Evolutionary conservation across 1,140 invertebrate genomes (phyloP).

Genomic region (Heliconius congener): DNA sequence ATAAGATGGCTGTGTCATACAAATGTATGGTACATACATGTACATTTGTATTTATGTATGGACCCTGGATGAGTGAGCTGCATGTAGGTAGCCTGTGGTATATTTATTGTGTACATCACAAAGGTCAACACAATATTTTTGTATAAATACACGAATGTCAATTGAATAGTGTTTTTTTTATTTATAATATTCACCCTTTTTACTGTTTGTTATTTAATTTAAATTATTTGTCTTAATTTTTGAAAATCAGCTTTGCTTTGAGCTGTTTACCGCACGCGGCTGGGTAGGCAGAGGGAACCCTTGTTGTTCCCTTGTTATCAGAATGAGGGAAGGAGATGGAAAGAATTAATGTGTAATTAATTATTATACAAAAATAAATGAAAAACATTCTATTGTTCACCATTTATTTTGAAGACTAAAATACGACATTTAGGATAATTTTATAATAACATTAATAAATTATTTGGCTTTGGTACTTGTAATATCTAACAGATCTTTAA

Average conservation of each 20-base stretch:
- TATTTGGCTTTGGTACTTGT: slow-evolving; percentile 49
- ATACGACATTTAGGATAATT: slow-evolving; percentile 34
- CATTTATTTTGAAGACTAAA: slow-evolving; percentile 18
- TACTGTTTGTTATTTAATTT: too few relatives aligned
- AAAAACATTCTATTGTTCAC: slow-evolving; percentile 9
- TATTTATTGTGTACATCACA: slow-evolving; percentile 44
- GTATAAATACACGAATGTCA: slow-evolving; percentile 38
- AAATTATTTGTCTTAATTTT: too few relatives aligned
- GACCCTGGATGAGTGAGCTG: slow-evolving; percentile 12
- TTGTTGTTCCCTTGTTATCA: too few relatives aligned
- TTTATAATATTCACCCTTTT: not conserved
- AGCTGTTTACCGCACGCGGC: too few relatives aligned
- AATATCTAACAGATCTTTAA: slow-evolving; percentile 22
- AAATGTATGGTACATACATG: not conserved
- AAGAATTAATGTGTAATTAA: too few relatives aligned
- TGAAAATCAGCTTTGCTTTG: too few relatives aligned
- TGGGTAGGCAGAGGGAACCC: too few relatives aligned
- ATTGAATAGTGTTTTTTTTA: slow-evolving; percentile 28
- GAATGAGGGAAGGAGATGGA: too few relatives aligned
- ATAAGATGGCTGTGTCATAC: slow-evolving; percentile 27
- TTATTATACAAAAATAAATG: not conserved
- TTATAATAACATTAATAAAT: slow-evolving; percentile 37
- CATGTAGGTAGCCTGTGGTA: not conserved
- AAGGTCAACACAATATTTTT: slow-evolving; percentile 42
- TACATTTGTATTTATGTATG: not conserved